These are phyloP conservation scores for Drosophila prostipennis DNA, from an alignment of 2,888 invertebrate species.

Conservation along the genomic window DNA sequence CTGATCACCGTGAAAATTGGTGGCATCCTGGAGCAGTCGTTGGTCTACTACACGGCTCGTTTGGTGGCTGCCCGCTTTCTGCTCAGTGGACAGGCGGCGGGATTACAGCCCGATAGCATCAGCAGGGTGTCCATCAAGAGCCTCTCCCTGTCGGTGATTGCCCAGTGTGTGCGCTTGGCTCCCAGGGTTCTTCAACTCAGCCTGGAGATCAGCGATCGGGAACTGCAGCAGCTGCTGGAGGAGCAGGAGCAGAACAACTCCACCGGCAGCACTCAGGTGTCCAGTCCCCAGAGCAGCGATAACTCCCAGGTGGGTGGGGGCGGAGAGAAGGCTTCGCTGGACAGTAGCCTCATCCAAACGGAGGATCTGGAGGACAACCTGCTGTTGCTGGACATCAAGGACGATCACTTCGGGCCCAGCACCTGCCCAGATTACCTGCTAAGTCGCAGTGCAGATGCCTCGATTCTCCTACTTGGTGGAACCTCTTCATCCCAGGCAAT, in stretches of 20 bases:
- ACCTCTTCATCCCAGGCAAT: constrained; percentile 14
- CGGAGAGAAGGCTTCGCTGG: constrained; percentile 68
- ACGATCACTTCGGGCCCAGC: constrained; percentile 87
- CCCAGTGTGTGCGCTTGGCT: constrained; percentile 89
- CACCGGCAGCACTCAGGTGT: constrained; percentile 48
- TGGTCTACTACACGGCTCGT: constrained; percentile 82
- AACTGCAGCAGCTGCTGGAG: constrained; percentile 62
- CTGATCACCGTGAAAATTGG: constrained; percentile 81
- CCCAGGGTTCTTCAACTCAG: constrained; percentile 90
- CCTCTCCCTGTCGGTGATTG: constrained; percentile 92
- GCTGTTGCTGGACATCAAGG: constrained; percentile 86
- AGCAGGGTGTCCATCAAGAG: constrained; percentile 96
- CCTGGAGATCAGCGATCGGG: constrained; percentile 86
- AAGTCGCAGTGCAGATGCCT: constrained; percentile 81
- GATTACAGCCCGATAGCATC: constrained; percentile 89
- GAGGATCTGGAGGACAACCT: constrained; percentile 67
- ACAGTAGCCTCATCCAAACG: constrained; percentile 41
- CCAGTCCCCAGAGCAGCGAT: constrained; percentile 74
- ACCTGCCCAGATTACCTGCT: constrained; percentile 76
- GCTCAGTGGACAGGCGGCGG: constrained; percentile 84
- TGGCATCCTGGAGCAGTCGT: constrained; percentile 81
- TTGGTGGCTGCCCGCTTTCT: constrained; percentile 82
- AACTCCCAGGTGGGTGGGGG: constrained; percentile 70
- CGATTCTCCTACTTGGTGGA: constrained; percentile 53
- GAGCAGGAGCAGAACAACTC: constrained; percentile 19